Conservation (phyloP, 2,797 vertebrate genomes). For the Masticophis lateralis region DNA sequence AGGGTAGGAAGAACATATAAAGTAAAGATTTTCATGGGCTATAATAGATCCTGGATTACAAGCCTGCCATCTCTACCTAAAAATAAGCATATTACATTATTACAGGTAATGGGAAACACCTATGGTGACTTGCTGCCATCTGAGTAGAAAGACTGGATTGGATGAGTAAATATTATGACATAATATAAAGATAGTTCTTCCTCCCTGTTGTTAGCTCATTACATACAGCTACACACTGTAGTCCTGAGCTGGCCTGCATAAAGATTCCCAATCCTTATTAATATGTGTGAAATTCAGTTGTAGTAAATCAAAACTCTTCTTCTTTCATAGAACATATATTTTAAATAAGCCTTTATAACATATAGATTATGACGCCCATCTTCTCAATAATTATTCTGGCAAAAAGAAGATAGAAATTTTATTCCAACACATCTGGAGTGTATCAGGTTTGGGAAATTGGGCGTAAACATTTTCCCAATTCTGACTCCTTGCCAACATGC, state of each 20-base stretch:
- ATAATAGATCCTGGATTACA: neutral
- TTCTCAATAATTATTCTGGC: neutral
- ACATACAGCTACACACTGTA: neutral
- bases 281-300: neutral
- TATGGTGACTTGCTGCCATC: neutral
- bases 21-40: neutral
- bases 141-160: neutral
- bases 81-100: neutral
- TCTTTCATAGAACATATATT: neutral
- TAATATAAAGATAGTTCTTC: neutral
- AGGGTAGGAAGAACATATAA: neutral
- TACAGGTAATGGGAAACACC: no score
- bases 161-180: neutral
- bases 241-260: neutral
- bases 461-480: neutral
- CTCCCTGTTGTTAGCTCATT: neutral
- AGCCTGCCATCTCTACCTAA: neutral
- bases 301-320: neutral
- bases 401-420: neutral
- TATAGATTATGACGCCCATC: neutral
- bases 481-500: neutral
- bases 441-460: neutral
- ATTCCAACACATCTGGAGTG: neutral
- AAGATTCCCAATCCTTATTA: neutral
- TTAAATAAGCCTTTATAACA: neutral